Conservation (phyloP, 2,888 invertebrate genomes). For the Aphidius colemani region DNA sequence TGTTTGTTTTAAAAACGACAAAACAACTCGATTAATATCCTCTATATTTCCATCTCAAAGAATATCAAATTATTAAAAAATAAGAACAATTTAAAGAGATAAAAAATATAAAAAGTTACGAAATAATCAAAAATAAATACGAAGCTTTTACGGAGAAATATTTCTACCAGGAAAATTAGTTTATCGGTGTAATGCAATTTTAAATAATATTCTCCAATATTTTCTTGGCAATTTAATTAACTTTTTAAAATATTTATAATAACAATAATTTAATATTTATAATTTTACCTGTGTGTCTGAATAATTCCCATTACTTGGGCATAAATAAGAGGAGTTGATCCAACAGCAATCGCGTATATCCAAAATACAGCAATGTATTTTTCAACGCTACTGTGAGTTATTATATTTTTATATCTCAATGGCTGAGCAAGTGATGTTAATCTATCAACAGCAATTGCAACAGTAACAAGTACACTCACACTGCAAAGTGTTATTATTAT, state of each 20-base stretch:
- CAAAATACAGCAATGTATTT: constrained; percentile 66
- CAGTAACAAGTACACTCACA: constrained; percentile 66
- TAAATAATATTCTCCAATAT: too few species aligned
- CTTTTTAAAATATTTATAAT: too few species aligned
- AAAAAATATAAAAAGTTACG: too few species aligned
- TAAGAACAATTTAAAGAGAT: too few species aligned
- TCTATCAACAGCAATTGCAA: constrained; percentile 68
- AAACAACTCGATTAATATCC: background rate
- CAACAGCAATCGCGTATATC: constrained; percentile 65
- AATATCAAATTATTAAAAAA: background rate
- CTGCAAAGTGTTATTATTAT: constrained; percentile 66
- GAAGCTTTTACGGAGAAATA: background rate
- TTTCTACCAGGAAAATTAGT: too few species aligned
- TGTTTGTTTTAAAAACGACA: background rate
- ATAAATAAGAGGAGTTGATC: constrained; percentile 64
- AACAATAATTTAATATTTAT: background rate
- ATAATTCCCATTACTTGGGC: constrained; percentile 55
- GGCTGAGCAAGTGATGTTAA: constrained; percentile 68
- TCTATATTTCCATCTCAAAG: constrained; percentile 6
- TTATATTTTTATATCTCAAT: constrained; percentile 68
- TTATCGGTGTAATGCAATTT: too few species aligned
- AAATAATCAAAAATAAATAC: too few species aligned
- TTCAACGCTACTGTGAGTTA: constrained; percentile 67
- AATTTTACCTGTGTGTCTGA: constrained; percentile 45
- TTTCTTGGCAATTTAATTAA: too few species aligned